These are phyloP conservation scores for Anastatus disparis DNA, from an alignment of 1,140 invertebrate species.

Conservation along the genomic window DNA sequence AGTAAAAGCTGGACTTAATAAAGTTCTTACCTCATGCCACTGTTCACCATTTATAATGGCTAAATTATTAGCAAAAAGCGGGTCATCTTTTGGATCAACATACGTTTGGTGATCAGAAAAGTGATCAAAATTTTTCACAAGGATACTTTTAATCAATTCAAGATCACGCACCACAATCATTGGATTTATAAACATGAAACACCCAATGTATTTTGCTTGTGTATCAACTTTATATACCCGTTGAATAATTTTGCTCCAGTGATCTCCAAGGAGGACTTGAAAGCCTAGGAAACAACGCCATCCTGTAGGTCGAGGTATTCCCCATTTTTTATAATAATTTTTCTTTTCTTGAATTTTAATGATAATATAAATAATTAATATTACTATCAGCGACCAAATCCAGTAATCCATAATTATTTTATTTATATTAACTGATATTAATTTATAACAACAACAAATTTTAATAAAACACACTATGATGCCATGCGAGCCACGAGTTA, in stretches of 20 bases:
- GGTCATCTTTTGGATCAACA: slow-evolving; percentile 61
- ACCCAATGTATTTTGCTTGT: slow-evolving; percentile 4
- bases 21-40: slow-evolving; percentile 70
- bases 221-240: neutral
- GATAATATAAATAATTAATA: too few relatives aligned
- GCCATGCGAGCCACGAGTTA: too few relatives aligned
- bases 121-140: slow-evolving; percentile 75
- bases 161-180: slow-evolving; percentile 70
- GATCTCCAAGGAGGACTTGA: neutral
- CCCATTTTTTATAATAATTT: neutral
- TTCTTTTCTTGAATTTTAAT: too few relatives aligned
- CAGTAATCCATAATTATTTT: too few relatives aligned
- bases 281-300: neutral
- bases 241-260: neutral
- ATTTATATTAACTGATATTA: too few relatives aligned
- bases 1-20: slow-evolving; percentile 71
- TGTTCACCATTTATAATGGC: slow-evolving; percentile 66
- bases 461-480: too few relatives aligned
- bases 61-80: slow-evolving; percentile 67
- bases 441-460: too few relatives aligned
- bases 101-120: slow-evolving; percentile 69
- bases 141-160: slow-evolving; percentile 74
- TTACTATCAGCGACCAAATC: too few relatives aligned
- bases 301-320: neutral
- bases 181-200: slow-evolving; percentile 48